Percentiles rank a stretch among this genome's conserved stretches.
Conservation (phyloP, 1,140 invertebrate genomes). For the Nasonia longicornis region DNA sequence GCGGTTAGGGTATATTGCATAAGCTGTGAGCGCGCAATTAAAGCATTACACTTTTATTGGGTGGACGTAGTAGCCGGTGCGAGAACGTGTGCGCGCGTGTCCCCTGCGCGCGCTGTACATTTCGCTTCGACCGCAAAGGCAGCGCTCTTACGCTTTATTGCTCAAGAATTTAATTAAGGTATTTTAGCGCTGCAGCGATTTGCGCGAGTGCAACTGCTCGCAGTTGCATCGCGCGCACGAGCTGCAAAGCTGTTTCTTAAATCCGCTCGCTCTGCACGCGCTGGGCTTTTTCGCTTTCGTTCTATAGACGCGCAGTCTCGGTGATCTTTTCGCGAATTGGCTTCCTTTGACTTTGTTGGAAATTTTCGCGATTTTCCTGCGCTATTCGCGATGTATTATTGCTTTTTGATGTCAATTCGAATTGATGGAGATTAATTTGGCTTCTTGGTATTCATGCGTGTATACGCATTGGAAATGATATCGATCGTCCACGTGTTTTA, state of each 20-base stretch:
- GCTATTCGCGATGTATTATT: background rate
- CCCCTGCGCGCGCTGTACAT: background rate
- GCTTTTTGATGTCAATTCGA: too few relatives aligned
- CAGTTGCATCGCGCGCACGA: background rate
- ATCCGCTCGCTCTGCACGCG: background rate
- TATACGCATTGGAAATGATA: too few relatives aligned
- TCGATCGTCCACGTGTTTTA: too few relatives aligned
- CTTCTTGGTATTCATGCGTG: too few relatives aligned
- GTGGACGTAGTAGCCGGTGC: slow-evolving; percentile 35
- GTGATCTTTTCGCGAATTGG: background rate
- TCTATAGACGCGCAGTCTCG: background rate
- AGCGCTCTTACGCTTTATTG: slow-evolving; percentile 37
- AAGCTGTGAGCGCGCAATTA: slow-evolving; percentile 46
- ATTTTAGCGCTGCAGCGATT: slow-evolving; percentile 16
- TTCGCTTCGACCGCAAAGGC: slow-evolving; percentile 35
- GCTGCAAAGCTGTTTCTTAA: background rate
- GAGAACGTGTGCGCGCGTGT: background rate
- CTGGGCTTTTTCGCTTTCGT: background rate
- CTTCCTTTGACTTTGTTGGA: background rate
- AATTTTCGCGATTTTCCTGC: background rate
- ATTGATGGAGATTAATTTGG: too few relatives aligned
- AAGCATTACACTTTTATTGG: slow-evolving; percentile 49
- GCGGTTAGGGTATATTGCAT: background rate
- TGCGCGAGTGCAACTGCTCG: background rate
- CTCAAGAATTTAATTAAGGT: slow-evolving; percentile 46